Evolutionary conservation across 92 coral and sea anemone species (phyloP), one percentile per base, ranked within the genome.

Genomic region (Micromussa lordhowensis): DNA sequence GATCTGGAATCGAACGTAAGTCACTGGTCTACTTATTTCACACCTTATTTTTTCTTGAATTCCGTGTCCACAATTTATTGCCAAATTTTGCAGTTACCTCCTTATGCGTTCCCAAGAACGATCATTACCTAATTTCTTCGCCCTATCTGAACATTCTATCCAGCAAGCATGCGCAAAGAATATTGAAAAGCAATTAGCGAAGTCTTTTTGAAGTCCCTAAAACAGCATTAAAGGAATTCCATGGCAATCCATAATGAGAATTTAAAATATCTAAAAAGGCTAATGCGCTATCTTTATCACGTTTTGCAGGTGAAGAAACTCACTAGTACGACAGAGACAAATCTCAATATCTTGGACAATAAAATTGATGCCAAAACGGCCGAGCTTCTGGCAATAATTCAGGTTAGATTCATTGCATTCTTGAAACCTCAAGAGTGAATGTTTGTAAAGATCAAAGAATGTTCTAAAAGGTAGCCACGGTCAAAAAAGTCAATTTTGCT

Each of bases 331-430:
- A 40, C 63, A 5, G 77, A 44, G 29, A 68, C 63, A 24, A 84
- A 75, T 19, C 80, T 84, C 80, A 73, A 84, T 61, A 84, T 84
- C 31, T 74, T 84, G 71, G 88, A 84, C 88, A 57, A 24, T 38
- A 84, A 84, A 84, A 73, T 84, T 59, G 88, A 84, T 55, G 88
- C 88, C 7, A 55, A 71, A 35, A 9, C 75, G 24, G 88, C 88
- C 28, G 80, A 84, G 63, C 88, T 84, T 18, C 36, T 84, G 59
- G 88, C 88, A 54, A 84, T 84, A 12, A 54, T 84, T 16, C 88
- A 84, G 88, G 88, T 84, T 18, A 34, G 69, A 31, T 55, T 18
- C 3, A 14, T 10, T 0, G 1, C 6, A 10, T 18, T 15, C 64
- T 22, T 35, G 1, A 24, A 28, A 77, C 64, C 7, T 17, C 19